Evolutionary conservation across 2,888 invertebrate genomes (phyloP), one percentile per base, ranked within the genome.

Genomic region (Punctoribates punctum): DNA sequence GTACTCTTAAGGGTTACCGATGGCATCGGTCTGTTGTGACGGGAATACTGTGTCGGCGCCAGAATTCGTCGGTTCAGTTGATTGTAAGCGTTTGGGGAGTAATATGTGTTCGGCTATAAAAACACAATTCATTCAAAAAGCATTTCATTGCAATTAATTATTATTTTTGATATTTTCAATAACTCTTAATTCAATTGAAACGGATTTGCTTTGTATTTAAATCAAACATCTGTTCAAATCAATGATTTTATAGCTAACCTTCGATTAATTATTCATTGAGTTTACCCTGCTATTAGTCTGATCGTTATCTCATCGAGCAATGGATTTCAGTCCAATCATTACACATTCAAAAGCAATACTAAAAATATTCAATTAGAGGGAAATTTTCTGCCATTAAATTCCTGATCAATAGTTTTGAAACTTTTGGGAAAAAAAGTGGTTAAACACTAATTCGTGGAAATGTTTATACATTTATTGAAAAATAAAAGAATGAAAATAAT

Each of bases 1-100:
- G 42, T 42, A 4, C 46, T 23, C 20, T 70, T 20, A 15, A 70
- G 3, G 1, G 70, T 70, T 11, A 70, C 70, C 4, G 70, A 42
- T 23, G 70, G 70, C 70, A 70, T 70, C 23, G 38, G 70, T 38
- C 70, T 17, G 42, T 46, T 42, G 4, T 27, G 29, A 15, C 34
- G 29, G 62, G 25, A 15, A 27, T 62, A 29, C 62, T 57, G 57
- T 23, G 11, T 57, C 9, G 65, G 65, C n/a, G 2, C 25, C 0
- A 70, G 42, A 46, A 70, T 15, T 38, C 70, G 15, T 70, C 70
- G 42, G n/a, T 46, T 42, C 20, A 70, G 20, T 11, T 46, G 70
- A 46, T 70, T 42, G 11, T 42, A 13, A 42, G 42, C 4, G 11
- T 42, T 38, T 2, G 70, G 42, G 9, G 17, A 38, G 23, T 70